Conservation (phyloP, 1,140 invertebrate genomes). For the Yoshiicerus persimilis region DNA sequence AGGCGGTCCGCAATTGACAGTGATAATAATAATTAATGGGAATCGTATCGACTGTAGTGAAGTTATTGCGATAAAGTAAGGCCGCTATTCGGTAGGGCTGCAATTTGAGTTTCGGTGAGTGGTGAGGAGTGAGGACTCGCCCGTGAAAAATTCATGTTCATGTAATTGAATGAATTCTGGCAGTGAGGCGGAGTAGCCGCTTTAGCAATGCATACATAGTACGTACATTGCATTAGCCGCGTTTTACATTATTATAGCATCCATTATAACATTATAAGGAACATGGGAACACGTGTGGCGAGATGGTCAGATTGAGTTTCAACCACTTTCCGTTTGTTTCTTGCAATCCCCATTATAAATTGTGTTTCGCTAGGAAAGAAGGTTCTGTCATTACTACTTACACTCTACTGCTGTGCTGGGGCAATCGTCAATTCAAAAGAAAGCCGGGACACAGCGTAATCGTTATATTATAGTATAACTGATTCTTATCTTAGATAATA, state of each 20-base stretch:
- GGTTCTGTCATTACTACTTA: too few species aligned
- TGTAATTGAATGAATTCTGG: slow-evolving; percentile 23
- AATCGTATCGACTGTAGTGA: neutral
- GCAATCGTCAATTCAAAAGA: slow-evolving; percentile 4
- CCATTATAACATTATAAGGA: neutral
- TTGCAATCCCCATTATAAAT: neutral
- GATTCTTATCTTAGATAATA: neutral
- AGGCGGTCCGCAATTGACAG: neutral
- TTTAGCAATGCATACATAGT: neutral
- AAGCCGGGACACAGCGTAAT: neutral
- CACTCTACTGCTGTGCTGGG: neutral
- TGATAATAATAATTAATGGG: slow-evolving; percentile 18
- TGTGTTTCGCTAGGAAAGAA: neutral
- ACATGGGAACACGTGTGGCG: neutral
- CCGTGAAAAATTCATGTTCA: slow-evolving; percentile 25
- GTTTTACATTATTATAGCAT: neutral
- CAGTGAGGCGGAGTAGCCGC: neutral
- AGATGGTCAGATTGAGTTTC: neutral
- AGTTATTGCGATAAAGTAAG: neutral
- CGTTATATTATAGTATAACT: neutral
- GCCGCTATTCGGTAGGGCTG: neutral
- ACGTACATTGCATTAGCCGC: neutral
- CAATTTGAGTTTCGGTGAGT: neutral
- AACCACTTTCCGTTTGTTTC: neutral
- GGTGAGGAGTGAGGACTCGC: neutral